Base-by-base conservation (phyloP, 1,140 invertebrate species). In the Lepidurus apus region DNA sequence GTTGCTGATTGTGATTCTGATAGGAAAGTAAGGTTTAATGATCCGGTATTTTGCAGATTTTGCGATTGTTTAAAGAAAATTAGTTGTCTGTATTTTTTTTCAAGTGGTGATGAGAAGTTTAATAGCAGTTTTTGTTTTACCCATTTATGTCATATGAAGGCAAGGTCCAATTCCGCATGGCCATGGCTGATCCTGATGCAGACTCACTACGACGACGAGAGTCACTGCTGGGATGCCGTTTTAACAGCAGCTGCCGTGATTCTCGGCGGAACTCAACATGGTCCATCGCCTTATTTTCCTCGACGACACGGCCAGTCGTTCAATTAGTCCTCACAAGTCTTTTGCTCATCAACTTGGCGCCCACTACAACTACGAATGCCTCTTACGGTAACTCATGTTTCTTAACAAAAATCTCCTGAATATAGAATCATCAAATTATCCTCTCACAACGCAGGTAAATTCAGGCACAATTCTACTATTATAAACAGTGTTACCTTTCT, bases 221-320 rank as follows among this genome's bases (percentile, higher is more conserved):
- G 21, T 65, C 53, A 65, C 53, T 65, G 53, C 53, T 21, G 53
- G 53, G 13, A 65, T 65, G 21, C 53, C 21, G 53, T n/a, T 65
- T 13, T 65, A 65, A 21, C 53, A 65, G 17, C 53, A 65, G 53
- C 53, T 65, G 53, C 53, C 21, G 53, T 65, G 53, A 65, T 65
- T 65, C 53, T 65, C 53, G 53, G 53, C 53, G 53, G 53, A 65
- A 65, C 21, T 21, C 53, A 13, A 65, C 17, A n/a, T 65, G 53
- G 53, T 65, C 21, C 17, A n/a, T 65, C 53, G 53, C 53, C 53
- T 65, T 65, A 65, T 65, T 65, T 65, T 65, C 53, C 53, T 65
- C 53, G 53, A 65, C 53, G 53, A n/a, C 53, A 65, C 21, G 53
- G 53, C 53, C 53, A 21, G 53, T 65, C 53, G 53, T 65, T 17